Conservation (phyloP, 64 coral and sea anemone genomes). For the Astreopora myriophthalma region DNA sequence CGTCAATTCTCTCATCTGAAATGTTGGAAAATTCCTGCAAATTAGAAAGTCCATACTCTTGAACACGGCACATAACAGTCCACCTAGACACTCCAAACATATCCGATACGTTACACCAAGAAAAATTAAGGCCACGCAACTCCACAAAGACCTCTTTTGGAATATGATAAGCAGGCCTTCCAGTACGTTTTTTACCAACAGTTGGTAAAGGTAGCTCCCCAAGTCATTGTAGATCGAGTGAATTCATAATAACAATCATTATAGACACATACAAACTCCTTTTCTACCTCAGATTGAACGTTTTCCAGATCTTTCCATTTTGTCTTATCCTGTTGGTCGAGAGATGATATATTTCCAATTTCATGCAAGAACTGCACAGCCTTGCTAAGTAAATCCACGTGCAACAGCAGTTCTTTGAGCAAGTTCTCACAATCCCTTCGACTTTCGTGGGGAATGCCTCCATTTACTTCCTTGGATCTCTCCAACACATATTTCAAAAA, state of each 20-base stretch:
- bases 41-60: constrained; percentile 48
- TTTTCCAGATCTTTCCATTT: constrained; percentile 55
- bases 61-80: constrained; percentile 43
- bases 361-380: constrained; percentile 50
- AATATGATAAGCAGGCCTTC: constrained; percentile 49
- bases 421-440: constrained; percentile 1
- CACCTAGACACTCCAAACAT: constrained; percentile 56
- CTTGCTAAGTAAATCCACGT: constrained; percentile 3
- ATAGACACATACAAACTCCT: constrained; percentile 32
- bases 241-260: constrained; percentile 27
- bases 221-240: constrained; percentile 12
- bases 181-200: constrained; percentile 4
- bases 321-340: not conserved
- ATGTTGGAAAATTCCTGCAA: constrained; percentile 61
- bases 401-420: constrained; percentile 12
- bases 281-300: constrained; percentile 28
- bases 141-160: constrained; percentile 55
- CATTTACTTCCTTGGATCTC: constrained; percentile 4
- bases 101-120: constrained; percentile 46
- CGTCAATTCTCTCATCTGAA: constrained; percentile 41
- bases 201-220: not conserved
- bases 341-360: constrained; percentile 9
- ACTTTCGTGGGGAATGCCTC: not conserved
- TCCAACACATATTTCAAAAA: too few species aligned
- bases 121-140: constrained; percentile 62